Base-by-base conservation (phyloP, 2,797 vertebrate genomes). In the Pangasius mekongensis region DNA sequence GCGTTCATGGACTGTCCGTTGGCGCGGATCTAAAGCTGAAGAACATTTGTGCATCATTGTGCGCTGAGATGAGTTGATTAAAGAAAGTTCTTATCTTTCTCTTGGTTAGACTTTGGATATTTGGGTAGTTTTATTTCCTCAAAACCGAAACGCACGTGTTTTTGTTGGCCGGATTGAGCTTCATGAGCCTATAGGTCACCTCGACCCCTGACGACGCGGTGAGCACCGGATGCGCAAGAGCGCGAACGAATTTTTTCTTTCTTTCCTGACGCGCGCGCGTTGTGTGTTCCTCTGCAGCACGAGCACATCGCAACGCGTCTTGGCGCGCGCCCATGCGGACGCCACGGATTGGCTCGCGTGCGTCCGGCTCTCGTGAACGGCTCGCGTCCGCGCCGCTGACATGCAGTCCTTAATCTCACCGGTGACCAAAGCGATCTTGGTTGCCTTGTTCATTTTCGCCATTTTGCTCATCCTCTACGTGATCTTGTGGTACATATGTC, bases 401-500 rank as follows among this genome's bases (percentile, higher is more conserved):
- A 97, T 97, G 96, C 97, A 97, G 96, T 93, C 97, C 90, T 93
- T 97, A 90, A 95, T 97, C 87, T 97, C 97, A 73, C 97, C 97
- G 88, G 95, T 97, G 93, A 97, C 95, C 94, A 97, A 97, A 94
- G 97, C 97, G 89, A 92, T 97, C 88, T 95, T 97, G 90, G 97
- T 97, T 91, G 96, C 96, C 89, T 93, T 97, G 39, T 97, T 97
- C 95, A 97, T 97, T 93, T 96, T 97, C 93, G 97, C 97, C 92
- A 97, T 97, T 93, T 95, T 97, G 60, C 95, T 97, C 90, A 97
- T 97, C 93, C 96, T 97, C 73, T 97, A 97, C 93, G 97, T 97
- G 94, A 97, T 97, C 90, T 94, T 97, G 16, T 97, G 97, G 97
- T 97, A 97, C 94, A 97, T 97, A 95, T 97, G 97, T 94, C 95